Base-by-base conservation (phyloP, 2,113 vertebrate species). In the Erpornis zantholeuca region DNA sequence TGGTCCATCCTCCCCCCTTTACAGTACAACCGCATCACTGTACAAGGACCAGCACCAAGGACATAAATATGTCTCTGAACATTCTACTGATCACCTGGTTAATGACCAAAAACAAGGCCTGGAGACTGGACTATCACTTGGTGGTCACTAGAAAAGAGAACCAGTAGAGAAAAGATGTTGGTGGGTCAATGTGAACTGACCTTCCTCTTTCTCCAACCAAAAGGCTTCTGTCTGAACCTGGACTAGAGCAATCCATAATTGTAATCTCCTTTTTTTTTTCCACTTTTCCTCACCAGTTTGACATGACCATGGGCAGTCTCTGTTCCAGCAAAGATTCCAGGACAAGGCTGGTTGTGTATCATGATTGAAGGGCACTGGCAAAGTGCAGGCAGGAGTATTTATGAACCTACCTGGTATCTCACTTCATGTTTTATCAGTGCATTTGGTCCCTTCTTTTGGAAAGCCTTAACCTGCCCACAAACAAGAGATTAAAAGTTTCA, bases 11-110 rank as follows among this genome's bases (percentile, higher is more conserved):
- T 19, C 5, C 10, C 10, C 6, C 10, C 16, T 52, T 49, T 44
- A 36, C 5, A 80, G 10, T 8, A 73, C 7, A 45, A 40, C 16
- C 0, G 0, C 9, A 5, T 29, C 35, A 35, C 38, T 63, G 21
- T 12, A 35, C 11, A 73, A 86, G 35, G 79, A 63, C 16, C 57
- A 79, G 28, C 52, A 76, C 12, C 15, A 18, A 54, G 36, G 57
- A 53, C 17, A 28, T 9, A 66, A 82, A 21, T 33, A 38, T 40
- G 33, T 11, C 60, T 63, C 50, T 82, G 54, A 90, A 61, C 17
- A n/a, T 77, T 71, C 82, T 42, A 53, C 12, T 33, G 22, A 40
- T 79, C 36, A 61, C 45, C 28, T 61, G 20, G 23, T 47, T 85
- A 75, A 54, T 0, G 2, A 33, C 47, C 47, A 57, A 52, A 77